These are phyloP conservation scores for Porites divaricata DNA, from an alignment of 92 coral and sea anemone genomes.

Conservation along the genomic window DNA sequence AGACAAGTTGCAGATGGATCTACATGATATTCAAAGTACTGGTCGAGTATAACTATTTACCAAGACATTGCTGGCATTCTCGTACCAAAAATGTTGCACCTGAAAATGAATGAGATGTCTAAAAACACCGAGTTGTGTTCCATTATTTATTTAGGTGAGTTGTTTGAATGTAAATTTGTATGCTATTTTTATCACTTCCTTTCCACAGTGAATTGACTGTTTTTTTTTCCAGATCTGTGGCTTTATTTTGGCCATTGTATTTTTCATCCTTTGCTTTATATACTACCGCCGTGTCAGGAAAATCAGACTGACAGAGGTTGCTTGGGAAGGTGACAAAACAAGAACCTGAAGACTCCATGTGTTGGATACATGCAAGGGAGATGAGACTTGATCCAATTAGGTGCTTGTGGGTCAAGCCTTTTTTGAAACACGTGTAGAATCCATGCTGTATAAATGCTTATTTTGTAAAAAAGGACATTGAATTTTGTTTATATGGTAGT, in stretches of 20 bases:
- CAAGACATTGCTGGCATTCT: no score
- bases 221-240: slow-evolving; percentile 77
- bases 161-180: no score
- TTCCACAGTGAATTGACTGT: neutral
- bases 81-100: no score
- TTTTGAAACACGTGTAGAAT: neutral
- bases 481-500: no score
- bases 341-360: slow-evolving; percentile 9
- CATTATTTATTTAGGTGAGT: no score
- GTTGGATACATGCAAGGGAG: neutral
- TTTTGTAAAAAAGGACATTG: neutral
- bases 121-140: no score
- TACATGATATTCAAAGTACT: no score
- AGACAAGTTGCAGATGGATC: no score
- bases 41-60: no score
- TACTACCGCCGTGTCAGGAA: slow-evolving; percentile 96
- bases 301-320: slow-evolving; percentile 93
- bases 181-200: no score
- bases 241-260: slow-evolving; percentile 83
- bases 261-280: slow-evolving; percentile 87
- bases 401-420: neutral
- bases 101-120: no score
- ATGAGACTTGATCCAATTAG: neutral
- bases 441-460: neutral
- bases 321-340: slow-evolving; percentile 80